Evolutionary conservation across 2,113 vertebrate genomes (phyloP).

Genomic region (Pseudonaja textilis): DNA sequence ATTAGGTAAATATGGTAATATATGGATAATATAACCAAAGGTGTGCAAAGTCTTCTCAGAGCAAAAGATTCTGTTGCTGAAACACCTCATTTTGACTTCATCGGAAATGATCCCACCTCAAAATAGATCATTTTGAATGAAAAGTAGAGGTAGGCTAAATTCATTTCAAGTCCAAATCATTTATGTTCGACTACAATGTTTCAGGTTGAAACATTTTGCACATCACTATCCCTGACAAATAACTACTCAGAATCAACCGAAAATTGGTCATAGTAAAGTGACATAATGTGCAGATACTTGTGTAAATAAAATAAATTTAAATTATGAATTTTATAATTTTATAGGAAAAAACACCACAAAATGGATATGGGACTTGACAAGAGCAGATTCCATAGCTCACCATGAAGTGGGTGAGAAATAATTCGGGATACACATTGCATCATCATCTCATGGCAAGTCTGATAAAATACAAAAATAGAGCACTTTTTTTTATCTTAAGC

Average conservation of each 20-base stretch:
- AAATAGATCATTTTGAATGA: neutral
- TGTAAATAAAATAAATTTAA: neutral
- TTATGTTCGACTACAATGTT: neutral
- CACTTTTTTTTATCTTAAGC: neutral
- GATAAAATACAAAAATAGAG: conserved; percentile 33
- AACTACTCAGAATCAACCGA: neutral
- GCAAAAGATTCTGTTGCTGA: neutral
- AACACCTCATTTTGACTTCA: neutral
- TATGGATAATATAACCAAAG: neutral
- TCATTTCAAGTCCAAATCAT: neutral
- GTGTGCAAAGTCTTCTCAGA: neutral
- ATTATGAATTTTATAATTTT: neutral
- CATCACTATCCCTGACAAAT: neutral
- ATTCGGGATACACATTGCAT: conserved; percentile 82
- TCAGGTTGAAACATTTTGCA: neutral
- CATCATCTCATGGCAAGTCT: conserved; percentile 90
- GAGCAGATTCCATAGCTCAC: conserved; percentile 62
- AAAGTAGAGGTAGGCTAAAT: neutral
- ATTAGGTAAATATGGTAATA: neutral
- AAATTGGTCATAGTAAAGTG: neutral
- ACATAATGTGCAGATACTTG: neutral
- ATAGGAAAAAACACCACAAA: rapidly evolving
- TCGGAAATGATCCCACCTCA: neutral
- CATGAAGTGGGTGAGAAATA: conserved; percentile 83
- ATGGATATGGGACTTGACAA: neutral